Percentiles rank a stretch among this genome's conserved stretches.
Evolutionary conservation across 2,113 vertebrate genomes (phyloP).

Genomic region (Seriola quinqueradiata): DNA sequence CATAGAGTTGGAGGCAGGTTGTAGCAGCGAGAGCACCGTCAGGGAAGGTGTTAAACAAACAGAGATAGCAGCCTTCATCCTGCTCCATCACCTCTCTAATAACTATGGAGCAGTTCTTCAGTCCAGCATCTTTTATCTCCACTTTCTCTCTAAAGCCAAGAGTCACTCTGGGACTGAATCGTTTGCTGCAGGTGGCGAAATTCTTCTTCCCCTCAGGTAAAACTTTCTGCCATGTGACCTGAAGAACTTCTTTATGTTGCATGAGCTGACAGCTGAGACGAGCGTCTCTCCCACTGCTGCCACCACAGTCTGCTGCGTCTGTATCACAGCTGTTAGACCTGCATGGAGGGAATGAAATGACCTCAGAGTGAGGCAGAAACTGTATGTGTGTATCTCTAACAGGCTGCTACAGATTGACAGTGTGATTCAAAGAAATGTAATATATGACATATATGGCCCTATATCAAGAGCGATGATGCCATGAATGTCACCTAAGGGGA

Average conservation of each 20-base stretch:
- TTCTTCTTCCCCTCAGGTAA: background rate
- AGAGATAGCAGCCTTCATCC: slow-evolving; percentile 51
- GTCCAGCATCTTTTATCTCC: background rate
- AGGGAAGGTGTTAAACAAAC: slow-evolving; percentile 42
- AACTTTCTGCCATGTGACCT: slow-evolving; percentile 60
- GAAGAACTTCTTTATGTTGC: slow-evolving; percentile 20
- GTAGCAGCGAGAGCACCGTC: slow-evolving; percentile 7
- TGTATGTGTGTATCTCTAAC: too few relatives aligned
- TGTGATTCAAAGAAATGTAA: too few relatives aligned
- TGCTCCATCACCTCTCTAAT: slow-evolving; percentile 13
- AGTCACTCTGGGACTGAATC: background rate
- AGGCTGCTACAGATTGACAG: too few relatives aligned
- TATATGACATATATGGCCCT: too few relatives aligned
- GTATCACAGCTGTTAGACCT: background rate
- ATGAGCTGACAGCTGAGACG: slow-evolving; percentile 21
- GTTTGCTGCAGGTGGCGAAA: slow-evolving; percentile 24
- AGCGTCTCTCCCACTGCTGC: slow-evolving; percentile 26
- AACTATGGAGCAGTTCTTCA: slow-evolving; percentile 23
- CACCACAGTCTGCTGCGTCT: background rate
- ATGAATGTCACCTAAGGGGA: too few relatives aligned
- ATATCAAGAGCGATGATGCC: too few relatives aligned
- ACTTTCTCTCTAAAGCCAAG: background rate
- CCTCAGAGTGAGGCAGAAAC: too few relatives aligned
- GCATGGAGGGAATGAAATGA: background rate
- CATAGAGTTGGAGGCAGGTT: slow-evolving; percentile 45